phyloP scores from a whole-genome alignment of 2,888 invertebrate genomes.

The Zonitis immaculata region DNA sequence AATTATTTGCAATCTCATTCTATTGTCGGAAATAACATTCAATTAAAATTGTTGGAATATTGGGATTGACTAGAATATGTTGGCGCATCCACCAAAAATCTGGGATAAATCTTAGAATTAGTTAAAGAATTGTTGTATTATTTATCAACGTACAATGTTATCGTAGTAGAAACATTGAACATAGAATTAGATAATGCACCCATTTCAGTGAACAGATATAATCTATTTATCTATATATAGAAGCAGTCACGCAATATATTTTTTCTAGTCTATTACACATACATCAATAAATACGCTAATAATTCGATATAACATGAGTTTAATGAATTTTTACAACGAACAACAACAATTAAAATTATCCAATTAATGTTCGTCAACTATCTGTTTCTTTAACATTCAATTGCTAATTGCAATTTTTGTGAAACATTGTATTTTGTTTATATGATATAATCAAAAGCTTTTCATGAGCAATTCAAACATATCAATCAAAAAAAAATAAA shows the following conservation, averaged over 20 bases:
- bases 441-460: background rate
- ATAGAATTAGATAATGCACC: conserved; percentile 10
- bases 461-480: background rate
- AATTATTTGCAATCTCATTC: no score
- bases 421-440: no score
- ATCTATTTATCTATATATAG: conserved; percentile 10
- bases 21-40: no score
- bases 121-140: background rate
- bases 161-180: conserved; percentile 5
- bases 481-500: conserved; percentile 6
- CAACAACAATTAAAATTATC: background rate
- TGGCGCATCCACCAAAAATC: no score
- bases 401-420: no score
- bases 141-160: background rate
- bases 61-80: no score
- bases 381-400: no score
- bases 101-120: no score
- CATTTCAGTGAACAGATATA: conserved; percentile 12
- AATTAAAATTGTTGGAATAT: no score
- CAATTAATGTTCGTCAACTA: background rate
- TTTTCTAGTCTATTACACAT: no score
- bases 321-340: background rate
- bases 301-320: background rate
- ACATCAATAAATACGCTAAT: background rate
- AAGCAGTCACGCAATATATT: conserved; percentile 13